A percentile compares a stretch with the other conserved stretches of the same genome.
phyloP scores from a whole-genome alignment of 2,113 vertebrate species.

The Caranx melampygus region DNA sequence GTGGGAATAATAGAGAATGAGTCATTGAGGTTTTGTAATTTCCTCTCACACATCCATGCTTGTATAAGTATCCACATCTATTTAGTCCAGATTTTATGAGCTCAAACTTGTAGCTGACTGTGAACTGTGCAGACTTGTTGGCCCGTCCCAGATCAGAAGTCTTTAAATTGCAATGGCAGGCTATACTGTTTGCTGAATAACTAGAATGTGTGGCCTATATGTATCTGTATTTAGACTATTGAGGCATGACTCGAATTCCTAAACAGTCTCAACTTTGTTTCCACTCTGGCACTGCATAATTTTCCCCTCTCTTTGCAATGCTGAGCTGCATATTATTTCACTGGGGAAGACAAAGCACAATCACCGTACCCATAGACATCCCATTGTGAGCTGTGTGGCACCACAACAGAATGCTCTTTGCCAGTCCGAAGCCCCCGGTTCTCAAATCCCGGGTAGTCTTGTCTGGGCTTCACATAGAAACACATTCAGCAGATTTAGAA shows the following conservation, averaged over 20 bases:
- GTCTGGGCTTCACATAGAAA: slow-evolving; percentile 74
- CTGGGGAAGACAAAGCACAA: slow-evolving; percentile 80
- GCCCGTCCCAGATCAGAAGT: neutral
- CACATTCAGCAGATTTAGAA: slow-evolving; percentile 69
- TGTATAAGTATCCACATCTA: neutral
- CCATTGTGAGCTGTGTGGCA: slow-evolving; percentile 77
- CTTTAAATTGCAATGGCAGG: neutral
- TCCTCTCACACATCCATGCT: neutral
- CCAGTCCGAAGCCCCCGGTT: slow-evolving; percentile 60
- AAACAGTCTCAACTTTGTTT: slow-evolving; percentile 72
- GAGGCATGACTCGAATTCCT: slow-evolving; percentile 58
- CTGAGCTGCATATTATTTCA: slow-evolving; percentile 77
- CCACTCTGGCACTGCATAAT: slow-evolving; percentile 57
- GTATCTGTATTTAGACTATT: slow-evolving; percentile 25
- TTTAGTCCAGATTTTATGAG: neutral
- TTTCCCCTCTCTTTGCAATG: slow-evolving; percentile 62
- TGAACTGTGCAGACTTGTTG: neutral
- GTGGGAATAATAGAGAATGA: slow-evolving; percentile 38
- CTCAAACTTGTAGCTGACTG: slow-evolving; percentile 1
- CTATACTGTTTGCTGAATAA: slow-evolving; percentile 23
- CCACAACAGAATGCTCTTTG: slow-evolving; percentile 73
- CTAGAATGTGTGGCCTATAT: neutral
- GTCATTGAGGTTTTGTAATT: slow-evolving; percentile 38
- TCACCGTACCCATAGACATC: slow-evolving; percentile 72
- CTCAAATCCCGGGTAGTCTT: slow-evolving; percentile 67